Evolutionary conservation across 2,888 invertebrate genomes (phyloP).

Genomic region (Pherbina coryleti): DNA sequence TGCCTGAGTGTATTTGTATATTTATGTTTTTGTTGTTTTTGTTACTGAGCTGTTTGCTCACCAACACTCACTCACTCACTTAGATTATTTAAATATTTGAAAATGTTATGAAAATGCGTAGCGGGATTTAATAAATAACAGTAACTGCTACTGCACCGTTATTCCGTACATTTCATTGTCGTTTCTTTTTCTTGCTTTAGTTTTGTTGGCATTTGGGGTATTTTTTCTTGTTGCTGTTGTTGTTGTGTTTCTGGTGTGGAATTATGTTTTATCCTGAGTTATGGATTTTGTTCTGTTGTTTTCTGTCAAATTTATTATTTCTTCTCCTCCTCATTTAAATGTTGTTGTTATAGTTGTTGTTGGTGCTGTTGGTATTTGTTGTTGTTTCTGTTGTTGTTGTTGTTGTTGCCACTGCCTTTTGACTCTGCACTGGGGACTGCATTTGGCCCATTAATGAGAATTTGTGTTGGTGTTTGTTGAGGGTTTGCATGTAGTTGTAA

Average conservation of each 20-base stretch:
- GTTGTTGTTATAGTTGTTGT: constrained; percentile 48
- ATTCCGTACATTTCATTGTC: constrained; percentile 20
- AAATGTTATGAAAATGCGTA: constrained; percentile 68
- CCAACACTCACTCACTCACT: neutral
- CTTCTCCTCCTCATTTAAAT: constrained; percentile 59
- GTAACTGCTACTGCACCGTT: constrained; percentile 57
- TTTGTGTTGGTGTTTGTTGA: constrained; percentile 59
- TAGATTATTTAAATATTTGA: constrained; percentile 47
- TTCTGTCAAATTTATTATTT: constrained; percentile 62
- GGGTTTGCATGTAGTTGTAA: constrained; percentile 55
- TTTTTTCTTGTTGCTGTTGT: constrained; percentile 6
- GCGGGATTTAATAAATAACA: constrained; percentile 68
- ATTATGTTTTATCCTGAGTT: constrained; percentile 67
- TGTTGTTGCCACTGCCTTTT: constrained; percentile 37
- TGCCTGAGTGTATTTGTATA: constrained; percentile 44
- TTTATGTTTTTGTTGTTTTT: constrained; percentile 38
- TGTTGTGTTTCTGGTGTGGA: constrained; percentile 51
- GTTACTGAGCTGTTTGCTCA: constrained; percentile 24
- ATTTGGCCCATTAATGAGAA: constrained; percentile 62
- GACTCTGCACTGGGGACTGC: constrained; percentile 23
- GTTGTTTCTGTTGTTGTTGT: constrained; percentile 47
- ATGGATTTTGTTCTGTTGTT: constrained; percentile 67
- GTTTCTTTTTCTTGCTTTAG: neutral
- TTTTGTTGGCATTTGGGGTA: neutral
- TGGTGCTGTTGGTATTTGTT: constrained; percentile 31